Base-by-base conservation (phyloP, 2,797 vertebrate species). In the Tokudaia tokunoshimensis region DNA sequence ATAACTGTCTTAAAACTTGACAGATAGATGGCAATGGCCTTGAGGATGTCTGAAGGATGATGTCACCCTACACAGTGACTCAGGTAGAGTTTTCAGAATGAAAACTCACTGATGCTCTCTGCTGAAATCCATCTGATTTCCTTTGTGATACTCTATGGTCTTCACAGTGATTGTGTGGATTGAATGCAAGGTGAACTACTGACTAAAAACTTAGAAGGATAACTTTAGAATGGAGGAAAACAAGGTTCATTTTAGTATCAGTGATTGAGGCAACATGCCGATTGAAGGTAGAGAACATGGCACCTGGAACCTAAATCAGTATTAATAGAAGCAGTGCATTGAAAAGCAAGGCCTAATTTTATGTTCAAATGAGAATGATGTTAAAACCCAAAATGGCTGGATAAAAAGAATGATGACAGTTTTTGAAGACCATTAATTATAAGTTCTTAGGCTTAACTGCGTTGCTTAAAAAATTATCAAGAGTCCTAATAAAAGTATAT, bases 401-500 rank as follows among this genome's bases (percentile, higher is more conserved):
- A 63, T 92, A 50, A 76, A 75, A 96, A 94, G 67, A 96, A 93
- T 57, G 50, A 95, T 80, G 55, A 90, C 20, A 84, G 50, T 65
- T 47, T 72, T 75, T 76, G n/a, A 86, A 92, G 79, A 41, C n/a
- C 81, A 92, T 95, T 97, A 96, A 97, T 97, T 95, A 76, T 52
- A 87, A 96, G 95, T 92, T 17, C 80, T 96, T 95, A 82, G 37
- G 90, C 52, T 93, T 97, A 95, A 96, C 94, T 97, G 95, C 65
- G 93, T 93, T 93, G 84, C 72, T 79, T 89, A 90, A 97, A 81
- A 95, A 96, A 95, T 93, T 95, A 94, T 78, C 11, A 83, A 88
- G 84, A 94, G 67, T 97, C 92, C 85, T 96, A 96, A 96, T 95
- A 97, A 97, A 97, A 86, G 88, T 67, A 95, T 75, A 52, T 20